Base-by-base conservation (phyloP, 2,797 vertebrate genomes). In the Hemitrygon akajei region DNA sequence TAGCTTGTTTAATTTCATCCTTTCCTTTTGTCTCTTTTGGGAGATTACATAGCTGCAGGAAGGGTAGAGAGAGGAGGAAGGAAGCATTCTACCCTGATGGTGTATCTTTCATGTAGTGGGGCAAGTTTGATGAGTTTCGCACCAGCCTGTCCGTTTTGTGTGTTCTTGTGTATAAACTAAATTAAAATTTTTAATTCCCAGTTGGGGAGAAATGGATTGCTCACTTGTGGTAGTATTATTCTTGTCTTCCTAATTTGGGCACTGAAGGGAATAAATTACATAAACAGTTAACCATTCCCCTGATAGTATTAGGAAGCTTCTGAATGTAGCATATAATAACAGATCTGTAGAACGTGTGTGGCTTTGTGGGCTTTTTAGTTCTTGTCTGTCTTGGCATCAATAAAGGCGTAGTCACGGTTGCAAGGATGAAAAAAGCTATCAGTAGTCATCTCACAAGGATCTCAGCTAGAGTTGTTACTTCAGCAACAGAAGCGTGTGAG, bases 191-290 rank as follows among this genome's bases (percentile, higher is more conserved):
- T 20, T 66, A 47, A 40, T 89, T 34, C n/a, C n/a, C 66, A 89
- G 34, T 89, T 89, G 86, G 86, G n/a, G 69, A 9, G 86, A 69
- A 37, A 89, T 89, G n/a, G 63, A 89, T 89, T 34, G 18, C 86
- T 89, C 60, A 89, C n/a, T 89, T n/a, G 37, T 69, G 86, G 34
- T 16, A 34, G 60, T 66, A 34, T 69, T 37, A 89, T 7, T 22
- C 60, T 69, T 69, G n/a, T 69, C 34, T 66, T 89, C 7, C 14
- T 69, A 66, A 89, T 89, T 66, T 69, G n/a, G 86, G 86, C n/a
- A 89, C n/a, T 69, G 16, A 69, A 34, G 63, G 58, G 84, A 69
- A 89, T 69, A 9, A 37, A 11, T 63, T 89, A 69, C 16, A 37
- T 69, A 37, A 69, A 89, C n/a, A 89, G 7, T 18, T 89, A 69